A percentile compares a stretch with the other conserved stretches of the same genome.
Conservation (phyloP, 2,797 vertebrate species). For the Poliocrania exsul region DNA sequence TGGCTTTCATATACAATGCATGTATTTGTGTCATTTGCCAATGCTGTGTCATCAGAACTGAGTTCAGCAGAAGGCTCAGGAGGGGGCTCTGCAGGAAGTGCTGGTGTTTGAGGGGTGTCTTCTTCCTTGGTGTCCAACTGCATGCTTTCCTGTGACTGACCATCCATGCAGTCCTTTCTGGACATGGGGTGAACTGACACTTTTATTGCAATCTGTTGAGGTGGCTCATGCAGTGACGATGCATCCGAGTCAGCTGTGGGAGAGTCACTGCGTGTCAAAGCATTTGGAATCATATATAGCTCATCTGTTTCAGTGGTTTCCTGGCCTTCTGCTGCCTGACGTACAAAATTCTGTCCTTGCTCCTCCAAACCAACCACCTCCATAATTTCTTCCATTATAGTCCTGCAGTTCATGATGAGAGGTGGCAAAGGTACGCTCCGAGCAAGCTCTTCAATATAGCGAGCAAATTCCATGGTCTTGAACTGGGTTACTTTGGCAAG, state of each 20-base stretch:
- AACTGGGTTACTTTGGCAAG: conserved; percentile 98
- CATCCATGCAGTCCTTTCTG: conserved; percentile 78
- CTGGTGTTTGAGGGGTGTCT: conserved; percentile 32
- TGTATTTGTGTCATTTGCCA: conserved; percentile 70
- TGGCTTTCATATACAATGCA: conserved; percentile 95
- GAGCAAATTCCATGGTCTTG: conserved; percentile 98
- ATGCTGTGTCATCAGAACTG: conserved; percentile 45
- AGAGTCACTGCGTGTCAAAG: conserved; percentile 87
- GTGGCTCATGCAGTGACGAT: conserved; percentile 90
- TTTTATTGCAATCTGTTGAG: conserved; percentile 95
- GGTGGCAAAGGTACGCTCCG: conserved; percentile 96
- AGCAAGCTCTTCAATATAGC: conserved; percentile 97
- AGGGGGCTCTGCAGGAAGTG: conserved; percentile 33
- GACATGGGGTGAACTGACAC: conserved; percentile 90
- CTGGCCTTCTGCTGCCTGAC: conserved; percentile 85
- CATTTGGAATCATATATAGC: conserved; percentile 87
- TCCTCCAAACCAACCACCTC: conserved; percentile 97
- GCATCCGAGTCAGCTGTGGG: conserved; percentile 90
- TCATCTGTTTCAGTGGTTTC: conserved; percentile 77
- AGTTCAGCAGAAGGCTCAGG: conserved; percentile 59
- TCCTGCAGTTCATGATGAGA: conserved; percentile 98
- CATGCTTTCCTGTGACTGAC: conserved; percentile 67
- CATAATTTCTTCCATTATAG: conserved; percentile 98
- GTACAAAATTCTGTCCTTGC: conserved; percentile 92
- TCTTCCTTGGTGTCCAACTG: conserved; percentile 69